phyloP scores from a whole-genome alignment of 2,888 invertebrate species.

The Bellardia pandia region DNA sequence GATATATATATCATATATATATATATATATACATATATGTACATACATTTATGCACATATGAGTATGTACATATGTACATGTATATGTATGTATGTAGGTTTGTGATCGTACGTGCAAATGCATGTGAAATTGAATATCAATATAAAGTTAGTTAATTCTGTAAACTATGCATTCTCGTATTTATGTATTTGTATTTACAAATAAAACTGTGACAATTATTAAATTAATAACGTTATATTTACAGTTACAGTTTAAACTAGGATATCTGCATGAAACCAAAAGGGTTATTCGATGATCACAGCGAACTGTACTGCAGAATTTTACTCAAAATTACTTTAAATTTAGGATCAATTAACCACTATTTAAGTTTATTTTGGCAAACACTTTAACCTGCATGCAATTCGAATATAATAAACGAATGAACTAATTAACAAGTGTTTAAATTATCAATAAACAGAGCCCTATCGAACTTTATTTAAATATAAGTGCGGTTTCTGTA shows the following conservation, averaged over 20 bases:
- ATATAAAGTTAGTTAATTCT: not conserved
- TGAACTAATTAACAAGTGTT: conserved; percentile 36
- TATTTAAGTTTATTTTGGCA: not conserved
- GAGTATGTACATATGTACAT: no score
- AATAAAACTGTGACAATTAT: not conserved
- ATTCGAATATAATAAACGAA: not conserved
- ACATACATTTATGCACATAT: not conserved
- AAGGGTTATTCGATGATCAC: no score
- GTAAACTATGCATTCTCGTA: not conserved
- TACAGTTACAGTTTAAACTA: not conserved
- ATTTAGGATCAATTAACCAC: no score
- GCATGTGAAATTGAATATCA: not conserved
- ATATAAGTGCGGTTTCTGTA: not conserved
- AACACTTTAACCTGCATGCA: not conserved
- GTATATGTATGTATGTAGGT: no score
- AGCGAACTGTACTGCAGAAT: no score
- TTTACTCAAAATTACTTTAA: no score
- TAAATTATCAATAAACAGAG: conserved; percentile 28
- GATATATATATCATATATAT: no score
- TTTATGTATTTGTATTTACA: not conserved
- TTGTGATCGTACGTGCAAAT: not conserved
- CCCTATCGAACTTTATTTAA: conserved; percentile 31
- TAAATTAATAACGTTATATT: not conserved
- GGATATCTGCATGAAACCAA: no score
- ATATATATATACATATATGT: no score